phyloP scores from a whole-genome alignment of 1,140 invertebrate species.

The Sesamia nonagrioides region DNA sequence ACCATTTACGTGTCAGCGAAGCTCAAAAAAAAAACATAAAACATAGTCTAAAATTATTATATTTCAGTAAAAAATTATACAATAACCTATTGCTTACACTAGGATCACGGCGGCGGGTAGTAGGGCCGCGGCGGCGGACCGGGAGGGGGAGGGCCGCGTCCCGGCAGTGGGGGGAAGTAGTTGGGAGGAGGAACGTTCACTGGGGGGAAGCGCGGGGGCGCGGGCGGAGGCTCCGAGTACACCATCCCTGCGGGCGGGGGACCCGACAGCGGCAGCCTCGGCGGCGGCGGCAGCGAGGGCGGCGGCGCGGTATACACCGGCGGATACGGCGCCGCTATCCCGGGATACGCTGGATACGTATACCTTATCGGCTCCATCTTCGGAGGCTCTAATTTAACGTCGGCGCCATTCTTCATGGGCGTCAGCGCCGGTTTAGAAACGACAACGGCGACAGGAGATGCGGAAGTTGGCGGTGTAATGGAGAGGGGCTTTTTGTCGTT shows the following conservation, averaged over 20 bases:
- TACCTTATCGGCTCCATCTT: slow-evolving; percentile 76
- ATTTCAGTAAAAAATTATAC: slow-evolving; percentile 81
- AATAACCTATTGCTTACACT: slow-evolving; percentile 68
- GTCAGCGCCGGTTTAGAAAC: slow-evolving; percentile 70
- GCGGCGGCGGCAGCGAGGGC: slow-evolving; percentile 56
- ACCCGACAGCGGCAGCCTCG: slow-evolving; percentile 63
- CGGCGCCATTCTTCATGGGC: slow-evolving; percentile 82
- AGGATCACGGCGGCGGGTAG: slow-evolving; percentile 79
- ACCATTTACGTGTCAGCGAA: no score
- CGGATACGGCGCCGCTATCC: slow-evolving; percentile 68
- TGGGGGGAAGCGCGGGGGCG: slow-evolving; percentile 67
- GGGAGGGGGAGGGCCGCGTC: slow-evolving; percentile 68
- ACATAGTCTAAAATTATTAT: slow-evolving; percentile 73
- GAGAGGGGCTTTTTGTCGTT: slow-evolving; percentile 85
- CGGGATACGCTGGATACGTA: slow-evolving; percentile 68
- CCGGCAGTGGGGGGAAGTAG: slow-evolving; percentile 72
- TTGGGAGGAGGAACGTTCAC: slow-evolving; percentile 78
- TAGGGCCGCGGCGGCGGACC: slow-evolving; percentile 79
- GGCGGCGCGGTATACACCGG: slow-evolving; percentile 78
- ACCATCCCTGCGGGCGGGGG: slow-evolving; percentile 64
- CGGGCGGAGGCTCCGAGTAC: slow-evolving; percentile 69
- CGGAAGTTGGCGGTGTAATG: slow-evolving; percentile 85
- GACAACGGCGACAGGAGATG: slow-evolving; percentile 78
- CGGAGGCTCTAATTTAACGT: slow-evolving; percentile 72
- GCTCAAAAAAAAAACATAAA: slow-evolving; percentile 60